phyloP scores from a whole-genome alignment of 2,797 vertebrate species.

The Lates japonicus region DNA sequence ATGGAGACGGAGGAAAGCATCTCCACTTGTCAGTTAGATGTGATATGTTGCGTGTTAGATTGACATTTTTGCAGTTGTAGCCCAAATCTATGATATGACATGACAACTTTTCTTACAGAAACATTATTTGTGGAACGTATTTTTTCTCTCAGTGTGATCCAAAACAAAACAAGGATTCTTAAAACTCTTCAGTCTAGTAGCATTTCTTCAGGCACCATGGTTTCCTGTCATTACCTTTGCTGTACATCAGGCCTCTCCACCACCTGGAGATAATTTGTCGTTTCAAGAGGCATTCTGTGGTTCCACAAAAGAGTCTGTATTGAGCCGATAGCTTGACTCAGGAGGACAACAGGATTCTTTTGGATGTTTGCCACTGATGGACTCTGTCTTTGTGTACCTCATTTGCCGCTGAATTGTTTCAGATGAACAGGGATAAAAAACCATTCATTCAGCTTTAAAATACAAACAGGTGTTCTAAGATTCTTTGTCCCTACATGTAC shows the following conservation, averaged over 20 bases:
- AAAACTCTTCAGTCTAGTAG: not conserved
- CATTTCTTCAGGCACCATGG: not conserved
- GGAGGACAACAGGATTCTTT: slow-evolving; percentile 18
- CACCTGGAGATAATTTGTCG: slow-evolving; percentile 38
- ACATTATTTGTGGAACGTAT: not conserved
- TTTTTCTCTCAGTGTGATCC: not conserved
- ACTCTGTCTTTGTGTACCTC: slow-evolving; percentile 23
- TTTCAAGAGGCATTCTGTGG: slow-evolving; percentile 14
- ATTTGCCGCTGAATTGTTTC: slow-evolving; percentile 35
- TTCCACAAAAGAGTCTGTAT: slow-evolving; percentile 24
- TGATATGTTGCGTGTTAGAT: slow-evolving; percentile 1
- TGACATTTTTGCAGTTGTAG: not conserved
- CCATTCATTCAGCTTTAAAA: slow-evolving; percentile 33
- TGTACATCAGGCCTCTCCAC: slow-evolving; percentile 8
- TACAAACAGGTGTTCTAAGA: slow-evolving; percentile 46
- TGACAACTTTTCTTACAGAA: not conserved
- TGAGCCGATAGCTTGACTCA: slow-evolving; percentile 4
- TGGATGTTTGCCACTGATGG: slow-evolving; percentile 35
- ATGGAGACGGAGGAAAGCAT: slow-evolving; percentile 44
- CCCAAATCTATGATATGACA: not conserved
- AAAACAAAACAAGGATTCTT: slow-evolving; percentile 1
- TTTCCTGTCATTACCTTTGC: not conserved
- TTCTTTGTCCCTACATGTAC: slow-evolving; percentile 20
- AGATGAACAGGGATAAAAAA: slow-evolving; percentile 44
- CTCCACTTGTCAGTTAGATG: not conserved